Base-by-base conservation (phyloP, 2,888 invertebrate genomes). In the Trachelus tabidus region DNA sequence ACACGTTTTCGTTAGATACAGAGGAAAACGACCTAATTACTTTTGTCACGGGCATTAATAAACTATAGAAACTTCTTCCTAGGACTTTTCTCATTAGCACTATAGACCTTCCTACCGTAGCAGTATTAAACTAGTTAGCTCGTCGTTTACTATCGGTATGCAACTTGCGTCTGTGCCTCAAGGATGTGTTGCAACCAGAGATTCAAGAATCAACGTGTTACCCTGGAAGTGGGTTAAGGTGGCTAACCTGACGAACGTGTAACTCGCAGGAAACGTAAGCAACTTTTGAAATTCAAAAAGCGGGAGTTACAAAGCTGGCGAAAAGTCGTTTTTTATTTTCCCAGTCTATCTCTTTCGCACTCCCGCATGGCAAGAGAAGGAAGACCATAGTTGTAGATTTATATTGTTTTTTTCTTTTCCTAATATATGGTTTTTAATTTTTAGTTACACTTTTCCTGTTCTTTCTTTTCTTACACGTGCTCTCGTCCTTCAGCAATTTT, bases 191-290 rank as follows among this genome's bases (percentile, higher is more conserved):
- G 15, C 30, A 30, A 34, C 69, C n/a, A 75, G 77, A 69, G 69
- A 35, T 77, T 69, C 40, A 34, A 30, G 71, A 12, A 30, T 30
- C 6, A 31, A 33, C 69, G 15, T 33, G 69, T 33, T 69, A 69
- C 11, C 69, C 69, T 33, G 69, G 3, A 31, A 40, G 40, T 40
- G 40, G 40, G 40, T 40, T 40, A 40, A 40, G 40, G 15, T 40
- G 40, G 40, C 40, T 40, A 40, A 40, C 40, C 40, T 40, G 40
- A 40, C 40, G 40, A 40, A 15, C 40, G 40, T 82, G 80, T 82
- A 77, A 71, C 74, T 78, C 77, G 77, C 75, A 80, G 82, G 84
- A 84, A 84, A 83, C 76, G 83, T 77, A 82, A 82, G 40, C 40
- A 81, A 75, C 81, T 76, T 75, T 78, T 80, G 84, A 78, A 82